phyloP scores from a whole-genome alignment of 2,797 vertebrate genomes.

The Esox masquinongy region DNA sequence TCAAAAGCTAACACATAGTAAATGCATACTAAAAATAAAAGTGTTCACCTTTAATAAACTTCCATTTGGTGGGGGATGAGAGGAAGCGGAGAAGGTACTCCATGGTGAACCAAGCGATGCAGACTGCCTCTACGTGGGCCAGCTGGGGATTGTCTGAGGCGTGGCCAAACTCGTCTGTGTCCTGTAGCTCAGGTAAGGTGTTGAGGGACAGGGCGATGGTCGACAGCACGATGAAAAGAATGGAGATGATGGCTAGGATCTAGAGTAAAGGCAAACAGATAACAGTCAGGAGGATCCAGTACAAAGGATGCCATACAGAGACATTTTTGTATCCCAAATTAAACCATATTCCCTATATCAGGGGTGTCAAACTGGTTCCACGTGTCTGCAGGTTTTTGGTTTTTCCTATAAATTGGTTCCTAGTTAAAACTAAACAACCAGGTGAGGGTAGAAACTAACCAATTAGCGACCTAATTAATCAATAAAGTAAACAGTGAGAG shows the following conservation, averaged over 20 bases:
- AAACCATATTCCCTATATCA: neutral
- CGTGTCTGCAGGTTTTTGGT: too few relatives aligned
- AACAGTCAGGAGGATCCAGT: conserved; percentile 3
- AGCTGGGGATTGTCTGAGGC: conserved; percentile 94
- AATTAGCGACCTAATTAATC: too few relatives aligned
- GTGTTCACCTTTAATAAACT: conserved; percentile 87
- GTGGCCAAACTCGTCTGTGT: conserved; percentile 90
- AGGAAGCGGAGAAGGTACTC: conserved; percentile 97
- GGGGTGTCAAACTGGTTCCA: too few relatives aligned
- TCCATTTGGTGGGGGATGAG: conserved; percentile 98
- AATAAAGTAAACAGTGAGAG: too few relatives aligned
- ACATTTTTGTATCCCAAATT: neutral
- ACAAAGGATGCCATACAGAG: neutral
- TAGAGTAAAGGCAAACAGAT: conserved; percentile 64
- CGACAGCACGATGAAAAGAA: conserved; percentile 99
- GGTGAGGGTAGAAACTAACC: too few relatives aligned
- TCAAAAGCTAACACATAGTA: neutral
- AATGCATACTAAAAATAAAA: neutral
- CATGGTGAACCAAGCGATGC: conserved; percentile 99
- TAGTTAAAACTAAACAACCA: too few relatives aligned
- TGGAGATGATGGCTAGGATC: conserved; percentile 99
- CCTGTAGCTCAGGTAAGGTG: conserved; percentile 97
- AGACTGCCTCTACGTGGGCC: conserved; percentile 96
- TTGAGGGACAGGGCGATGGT: conserved; percentile 99
- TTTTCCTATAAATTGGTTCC: too few relatives aligned